Evolutionary conservation across 1,140 invertebrate genomes (phyloP).

Genomic region (Halyomorpha halys): DNA sequence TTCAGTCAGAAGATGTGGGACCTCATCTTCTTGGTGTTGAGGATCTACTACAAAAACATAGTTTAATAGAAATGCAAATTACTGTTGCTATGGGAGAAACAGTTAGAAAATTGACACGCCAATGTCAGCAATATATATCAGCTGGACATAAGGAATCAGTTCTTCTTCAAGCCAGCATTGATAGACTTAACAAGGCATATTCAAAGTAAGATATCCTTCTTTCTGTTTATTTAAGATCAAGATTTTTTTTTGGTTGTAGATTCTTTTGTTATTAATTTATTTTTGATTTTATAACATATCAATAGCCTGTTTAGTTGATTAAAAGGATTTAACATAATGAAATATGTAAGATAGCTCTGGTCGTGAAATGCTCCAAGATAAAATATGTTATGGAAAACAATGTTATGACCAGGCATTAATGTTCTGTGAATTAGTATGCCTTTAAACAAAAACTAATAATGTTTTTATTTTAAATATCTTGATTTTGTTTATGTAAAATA

Average conservation of each 20-base stretch:
- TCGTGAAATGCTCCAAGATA: too few species aligned
- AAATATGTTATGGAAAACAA: too few species aligned
- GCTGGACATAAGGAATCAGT: slow-evolving; percentile 51
- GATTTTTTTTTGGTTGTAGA: too few species aligned
- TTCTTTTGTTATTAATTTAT: not conserved
- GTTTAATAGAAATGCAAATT: slow-evolving; percentile 80
- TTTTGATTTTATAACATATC: too few species aligned
- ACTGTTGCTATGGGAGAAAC: slow-evolving; percentile 69
- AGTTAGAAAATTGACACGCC: slow-evolving; percentile 62
- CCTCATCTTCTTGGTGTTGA: slow-evolving; percentile 87
- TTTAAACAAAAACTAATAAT: too few species aligned
- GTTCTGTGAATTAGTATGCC: too few species aligned
- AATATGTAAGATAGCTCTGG: too few species aligned
- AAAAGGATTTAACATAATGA: too few species aligned
- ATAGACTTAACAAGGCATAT: slow-evolving; percentile 59
- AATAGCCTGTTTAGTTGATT: too few species aligned
- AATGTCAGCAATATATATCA: slow-evolving; percentile 39
- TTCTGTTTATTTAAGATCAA: slow-evolving; percentile 15
- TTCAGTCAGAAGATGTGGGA: slow-evolving; percentile 79
- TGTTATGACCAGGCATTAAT: too few species aligned
- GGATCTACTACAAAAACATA: slow-evolving; percentile 86
- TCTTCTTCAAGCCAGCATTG: slow-evolving; percentile 55
- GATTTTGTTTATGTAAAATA: not conserved
- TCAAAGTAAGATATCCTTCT: slow-evolving; percentile 41
- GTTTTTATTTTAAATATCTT: too few species aligned